phyloP scores from a whole-genome alignment of 2,888 invertebrate species.

The Prosapia bicincta region DNA sequence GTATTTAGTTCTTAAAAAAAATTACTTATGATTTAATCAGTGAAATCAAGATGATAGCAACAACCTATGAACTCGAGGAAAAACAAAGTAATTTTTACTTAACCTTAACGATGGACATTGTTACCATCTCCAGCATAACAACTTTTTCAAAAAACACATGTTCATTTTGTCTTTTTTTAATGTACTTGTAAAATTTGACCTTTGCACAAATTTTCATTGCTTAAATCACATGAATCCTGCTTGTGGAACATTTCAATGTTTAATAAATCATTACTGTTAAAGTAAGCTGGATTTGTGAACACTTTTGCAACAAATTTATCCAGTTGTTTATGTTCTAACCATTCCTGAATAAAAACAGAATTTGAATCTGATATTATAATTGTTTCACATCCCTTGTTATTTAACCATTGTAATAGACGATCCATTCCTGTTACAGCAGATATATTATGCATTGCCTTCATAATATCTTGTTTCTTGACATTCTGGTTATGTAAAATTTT shows the following conservation, averaged over 20 bases:
- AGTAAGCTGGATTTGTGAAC: constrained; percentile 71
- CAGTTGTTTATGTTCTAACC: constrained; percentile 53
- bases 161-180: constrained; percentile 49
- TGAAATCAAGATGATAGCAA: too few relatives aligned
- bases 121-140: constrained; percentile 73
- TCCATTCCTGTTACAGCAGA: constrained; percentile 60
- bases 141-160: constrained; percentile 54
- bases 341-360: constrained; percentile 63
- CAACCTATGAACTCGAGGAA: constrained; percentile 60
- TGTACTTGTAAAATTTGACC: constrained; percentile 66
- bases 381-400: constrained; percentile 53
- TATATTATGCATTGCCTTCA: constrained; percentile 53
- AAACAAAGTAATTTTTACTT: constrained; percentile 58
- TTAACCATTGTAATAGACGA: constrained; percentile 53
- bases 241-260: constrained; percentile 61
- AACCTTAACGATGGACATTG: constrained; percentile 68
- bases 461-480: constrained; percentile 52
- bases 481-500: constrained; percentile 53
- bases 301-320: constrained; percentile 48
- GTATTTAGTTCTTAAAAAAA: too few relatives aligned
- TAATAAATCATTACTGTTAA: constrained; percentile 53
- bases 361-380: constrained; percentile 80
- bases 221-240: constrained; percentile 65
- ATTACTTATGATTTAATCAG: too few relatives aligned
- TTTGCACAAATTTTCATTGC: constrained; percentile 74